Base-by-base conservation (phyloP, 2,797 vertebrate genomes). In the Coreius guichenoti region DNA sequence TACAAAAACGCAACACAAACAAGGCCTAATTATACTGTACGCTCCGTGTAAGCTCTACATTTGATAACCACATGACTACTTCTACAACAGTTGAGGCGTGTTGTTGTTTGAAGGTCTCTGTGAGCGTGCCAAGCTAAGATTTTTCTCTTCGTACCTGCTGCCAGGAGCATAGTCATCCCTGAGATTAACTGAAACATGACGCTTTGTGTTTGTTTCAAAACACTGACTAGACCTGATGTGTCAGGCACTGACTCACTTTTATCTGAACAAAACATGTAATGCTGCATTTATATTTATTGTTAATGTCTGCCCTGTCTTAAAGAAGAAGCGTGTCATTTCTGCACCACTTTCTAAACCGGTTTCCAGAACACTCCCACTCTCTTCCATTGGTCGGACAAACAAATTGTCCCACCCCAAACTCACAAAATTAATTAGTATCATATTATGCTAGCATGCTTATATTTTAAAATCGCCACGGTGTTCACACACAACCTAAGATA, bases 241-340 rank as follows among this genome's bases (percentile, higher is more conserved):
- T 87, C 88, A 89, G 61, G 47, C 26, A 39, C 45, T 36, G 51
- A 83, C 83, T 86, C 88, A 87, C 65, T 31, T 65, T 81, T 81
- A 6, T 39, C 63, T 36, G 29, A 81, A 36, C 29, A 54, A 81
- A 81, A 68, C 63, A 51, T 36, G 65, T 8, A 4, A 33, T 23
- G 45, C 17, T 51, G 9, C 43, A 31, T 47, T 79, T 78, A 23
- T 8, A 1, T 79, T 12, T 31, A 63, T 65, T 63, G 21, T 45
- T 16, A 31, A 26, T 65, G n/a, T 33, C 54, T 19, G 21, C 23
- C 12, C 16, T 23, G 9, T 23, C 39, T 21, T 56, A 9, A 58
- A 43, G 13, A 12, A 33, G 8, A 58, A 33, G 29, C 0, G 1
- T 29, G 21, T 47, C 12, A 47, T 63, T 49, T 63, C n/a, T 13